Evolutionary conservation across 2,797 vertebrate genomes (phyloP), one percentile per base, ranked within the genome.

Genomic region (Novumbra hubbsi): DNA sequence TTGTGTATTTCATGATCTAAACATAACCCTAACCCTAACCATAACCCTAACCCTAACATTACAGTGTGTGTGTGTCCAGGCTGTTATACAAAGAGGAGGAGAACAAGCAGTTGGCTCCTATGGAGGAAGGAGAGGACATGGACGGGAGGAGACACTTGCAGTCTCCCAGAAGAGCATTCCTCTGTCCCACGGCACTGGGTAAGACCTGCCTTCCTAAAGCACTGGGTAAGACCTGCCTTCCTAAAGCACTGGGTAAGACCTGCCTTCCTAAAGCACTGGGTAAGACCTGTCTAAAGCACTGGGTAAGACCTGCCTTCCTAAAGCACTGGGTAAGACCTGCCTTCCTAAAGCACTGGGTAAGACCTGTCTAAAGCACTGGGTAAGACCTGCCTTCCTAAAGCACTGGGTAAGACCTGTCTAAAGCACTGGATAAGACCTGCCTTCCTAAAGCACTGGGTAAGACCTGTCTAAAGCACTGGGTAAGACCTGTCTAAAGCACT

Each of bases 101-200:
- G 83, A 95, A 94, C 83, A 96, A 95, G 88, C 98, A 99, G 85
- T 79, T 98, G 77, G 91, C 96, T 77, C 94, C 93, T 30, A 95
- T 95, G 81, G 95, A 95, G 84, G 91, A 91, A 76, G 86, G 80
- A 32, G 90, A 92, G 84, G 92, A 89, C 83, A 84, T 80, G 83
- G 91, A 91, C 82, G 91, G 91, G 73, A 92, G 91, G 80, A 94
- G 94, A 81, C 81, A 48, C 45, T 92, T 91, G 88, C 95, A 93
- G 68, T 98, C 96, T 85, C 95, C 96, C 0, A 95, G 94, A 87
- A 95, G 93, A 88, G 95, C 96, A 45, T 97, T 99, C 88, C 93
- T 99, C 81, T 96, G 95, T 85, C 96, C 97, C 19, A 95, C 96
- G 84, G 95, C 96, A 41, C 89, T 98, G 83, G 95, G 96, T 98